A percentile compares a stretch with the other conserved stretches of the same genome.
phyloP scores from a whole-genome alignment of 2,113 vertebrate species.

The Cinclus cinclus region DNA sequence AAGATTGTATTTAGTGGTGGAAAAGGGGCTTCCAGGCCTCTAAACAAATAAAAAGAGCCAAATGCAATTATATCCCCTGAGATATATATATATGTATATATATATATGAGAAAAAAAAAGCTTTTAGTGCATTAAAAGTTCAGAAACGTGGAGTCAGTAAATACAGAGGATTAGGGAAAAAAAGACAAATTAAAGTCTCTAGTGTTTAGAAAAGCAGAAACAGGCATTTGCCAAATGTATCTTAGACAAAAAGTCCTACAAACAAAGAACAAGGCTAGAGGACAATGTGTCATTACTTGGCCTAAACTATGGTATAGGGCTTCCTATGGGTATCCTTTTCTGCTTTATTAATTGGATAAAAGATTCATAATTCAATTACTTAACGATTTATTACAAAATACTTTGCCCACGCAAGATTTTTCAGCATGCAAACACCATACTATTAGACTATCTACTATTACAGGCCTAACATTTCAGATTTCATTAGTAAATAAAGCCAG shows the following conservation, averaged over 20 bases:
- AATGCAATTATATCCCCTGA: not conserved
- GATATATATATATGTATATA: not conserved
- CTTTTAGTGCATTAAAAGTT: not conserved
- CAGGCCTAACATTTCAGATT: conserved; percentile 77
- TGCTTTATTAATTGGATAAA: conserved; percentile 65
- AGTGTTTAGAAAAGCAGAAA: not conserved
- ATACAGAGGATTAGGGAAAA: not conserved
- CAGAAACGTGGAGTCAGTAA: not conserved
- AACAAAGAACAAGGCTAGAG: not conserved
- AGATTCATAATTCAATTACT: conserved; percentile 75
- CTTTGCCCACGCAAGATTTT: conserved; percentile 68
- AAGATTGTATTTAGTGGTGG: not conserved
- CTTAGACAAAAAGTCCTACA: not conserved
- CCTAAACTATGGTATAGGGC: not conserved
- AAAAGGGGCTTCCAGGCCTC: not conserved
- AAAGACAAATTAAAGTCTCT: not conserved
- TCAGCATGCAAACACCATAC: conserved; percentile 68
- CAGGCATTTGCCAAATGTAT: not conserved
- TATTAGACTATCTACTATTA: conserved; percentile 59
- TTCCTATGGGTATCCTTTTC: conserved; percentile 28
- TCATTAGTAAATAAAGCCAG: conserved; percentile 91
- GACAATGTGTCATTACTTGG: conserved; percentile 11
- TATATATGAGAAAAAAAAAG: not conserved
- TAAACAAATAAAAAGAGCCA: not conserved
- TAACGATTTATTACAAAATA: conserved; percentile 74